These are phyloP conservation scores for Mimachlamys varia DNA, from an alignment of 2,888 invertebrate species.

Conservation along the genomic window DNA sequence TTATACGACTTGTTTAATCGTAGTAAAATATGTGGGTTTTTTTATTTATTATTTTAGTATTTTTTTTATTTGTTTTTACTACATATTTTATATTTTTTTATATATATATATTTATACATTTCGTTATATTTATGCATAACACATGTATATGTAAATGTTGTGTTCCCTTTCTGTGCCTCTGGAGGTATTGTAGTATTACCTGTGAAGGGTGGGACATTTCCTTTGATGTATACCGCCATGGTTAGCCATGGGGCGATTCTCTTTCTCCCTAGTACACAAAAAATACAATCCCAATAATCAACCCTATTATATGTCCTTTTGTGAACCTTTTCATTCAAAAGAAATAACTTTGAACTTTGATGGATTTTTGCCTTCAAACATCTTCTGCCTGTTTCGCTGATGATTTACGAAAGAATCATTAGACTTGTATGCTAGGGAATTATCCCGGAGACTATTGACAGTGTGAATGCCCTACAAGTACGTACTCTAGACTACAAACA, in stretches of 20 bases:
- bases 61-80: no score
- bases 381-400: background rate
- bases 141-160: background rate
- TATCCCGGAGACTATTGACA: background rate
- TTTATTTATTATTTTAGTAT: no score
- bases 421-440: background rate
- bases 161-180: background rate
- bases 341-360: slow-evolving; percentile 34
- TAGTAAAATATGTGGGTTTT: no score
- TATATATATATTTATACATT: no score
- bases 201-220: background rate
- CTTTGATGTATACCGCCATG: background rate
- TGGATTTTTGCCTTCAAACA: slow-evolving; percentile 34
- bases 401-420: slow-evolving; percentile 12
- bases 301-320: background rate
- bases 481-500: slow-evolving; percentile 17
- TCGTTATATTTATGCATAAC: no score
- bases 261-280: slow-evolving; percentile 11
- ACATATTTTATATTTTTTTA: no score
- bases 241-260: background rate
- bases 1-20: no score
- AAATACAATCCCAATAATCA: slow-evolving; percentile 7
- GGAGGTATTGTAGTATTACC: background rate
- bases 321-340: background rate
- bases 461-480: background rate